phyloP scores from a whole-genome alignment of 2,113 vertebrate genomes.

The Myxocyprinus asiaticus region DNA sequence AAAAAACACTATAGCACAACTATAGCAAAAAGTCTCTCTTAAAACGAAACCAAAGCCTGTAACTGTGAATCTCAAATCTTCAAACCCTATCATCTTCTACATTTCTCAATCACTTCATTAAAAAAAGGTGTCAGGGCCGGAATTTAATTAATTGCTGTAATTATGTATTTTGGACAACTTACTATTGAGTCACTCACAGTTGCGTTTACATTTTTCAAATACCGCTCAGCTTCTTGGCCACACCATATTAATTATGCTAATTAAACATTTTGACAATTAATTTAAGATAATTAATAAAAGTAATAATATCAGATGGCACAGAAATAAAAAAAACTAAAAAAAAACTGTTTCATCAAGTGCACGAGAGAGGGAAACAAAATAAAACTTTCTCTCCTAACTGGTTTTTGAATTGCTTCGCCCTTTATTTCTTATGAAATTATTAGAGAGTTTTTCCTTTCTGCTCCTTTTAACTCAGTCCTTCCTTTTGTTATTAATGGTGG shows the following conservation, averaged over 20 bases:
- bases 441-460: not conserved
- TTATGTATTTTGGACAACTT: constrained; percentile 70
- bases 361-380: not conserved
- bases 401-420: not conserved
- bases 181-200: constrained; percentile 63
- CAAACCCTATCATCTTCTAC: constrained; percentile 5
- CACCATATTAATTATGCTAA: constrained; percentile 78
- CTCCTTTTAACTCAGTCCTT: not conserved
- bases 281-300: constrained; percentile 79
- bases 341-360: not conserved
- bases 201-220: constrained; percentile 73
- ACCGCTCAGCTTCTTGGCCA: constrained; percentile 62
- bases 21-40: not conserved
- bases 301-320: constrained; percentile 75
- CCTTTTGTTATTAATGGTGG: not conserved
- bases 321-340: constrained; percentile 53
- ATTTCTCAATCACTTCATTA: constrained; percentile 39
- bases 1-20: not conserved
- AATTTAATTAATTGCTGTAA: constrained; percentile 73
- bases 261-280: constrained; percentile 76
- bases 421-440: not conserved
- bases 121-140: constrained; percentile 54
- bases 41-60: not conserved
- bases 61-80: constrained; percentile 1
- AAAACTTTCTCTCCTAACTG: not conserved